phyloP scores from a whole-genome alignment of 2,888 invertebrate genomes.

The Cephus rjabovi region DNA sequence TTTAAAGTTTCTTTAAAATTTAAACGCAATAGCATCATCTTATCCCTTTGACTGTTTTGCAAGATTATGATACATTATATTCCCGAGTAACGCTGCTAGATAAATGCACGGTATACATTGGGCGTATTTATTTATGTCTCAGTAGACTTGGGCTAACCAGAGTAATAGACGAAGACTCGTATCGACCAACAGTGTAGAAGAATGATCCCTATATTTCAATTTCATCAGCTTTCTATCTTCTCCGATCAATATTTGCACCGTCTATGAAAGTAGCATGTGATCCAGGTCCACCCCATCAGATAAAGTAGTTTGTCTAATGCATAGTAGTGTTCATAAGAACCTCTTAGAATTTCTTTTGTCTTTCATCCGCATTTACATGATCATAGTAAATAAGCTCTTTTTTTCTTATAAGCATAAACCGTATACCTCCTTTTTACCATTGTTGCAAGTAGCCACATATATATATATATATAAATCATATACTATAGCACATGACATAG shows the following conservation, averaged over 20 bases:
- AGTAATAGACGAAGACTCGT: background rate
- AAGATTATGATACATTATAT: background rate
- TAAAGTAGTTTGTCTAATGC: background rate
- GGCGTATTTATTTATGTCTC: background rate
- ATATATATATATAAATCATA: background rate
- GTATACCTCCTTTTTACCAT: background rate
- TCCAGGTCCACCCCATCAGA: background rate
- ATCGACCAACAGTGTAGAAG: background rate
- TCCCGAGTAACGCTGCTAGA: background rate
- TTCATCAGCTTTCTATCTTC: background rate
- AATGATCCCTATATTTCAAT: background rate
- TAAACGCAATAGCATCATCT: background rate
- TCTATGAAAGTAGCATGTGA: background rate
- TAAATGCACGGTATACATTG: background rate
- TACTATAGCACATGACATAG: background rate
- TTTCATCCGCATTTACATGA: background rate
- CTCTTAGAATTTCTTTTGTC: background rate
- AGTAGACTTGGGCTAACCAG: background rate
- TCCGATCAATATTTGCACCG: background rate
- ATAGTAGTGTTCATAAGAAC: background rate
- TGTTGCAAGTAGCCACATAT: background rate
- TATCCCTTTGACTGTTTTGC: background rate
- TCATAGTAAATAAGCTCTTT: background rate
- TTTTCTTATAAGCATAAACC: background rate
- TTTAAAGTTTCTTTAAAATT: background rate